Conservation (phyloP, 2,888 invertebrate species). For the Mythimna ferrago region DNA sequence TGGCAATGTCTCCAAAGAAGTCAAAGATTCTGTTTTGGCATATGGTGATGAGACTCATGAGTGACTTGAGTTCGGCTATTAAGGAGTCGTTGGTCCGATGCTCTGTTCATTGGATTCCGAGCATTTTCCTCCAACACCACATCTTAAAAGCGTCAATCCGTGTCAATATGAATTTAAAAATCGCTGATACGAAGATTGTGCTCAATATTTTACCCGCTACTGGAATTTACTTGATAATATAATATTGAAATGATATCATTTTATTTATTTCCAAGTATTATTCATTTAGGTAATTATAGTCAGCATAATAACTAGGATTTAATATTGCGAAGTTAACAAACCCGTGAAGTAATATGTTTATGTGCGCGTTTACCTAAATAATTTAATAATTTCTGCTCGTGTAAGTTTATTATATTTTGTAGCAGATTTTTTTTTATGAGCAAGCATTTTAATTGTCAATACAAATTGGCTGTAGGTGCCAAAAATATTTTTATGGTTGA, state of each 20-base stretch:
- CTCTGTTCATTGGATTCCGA: no score
- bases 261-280: constrained; percentile 16
- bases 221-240: background rate
- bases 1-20: no score
- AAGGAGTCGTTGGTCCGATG: no score
- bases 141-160: no score
- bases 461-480: background rate
- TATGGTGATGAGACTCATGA: no score
- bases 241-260: constrained; percentile 10
- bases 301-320: constrained; percentile 53
- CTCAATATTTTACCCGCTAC: constrained; percentile 3
- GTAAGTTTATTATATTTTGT: background rate
- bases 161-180: background rate
- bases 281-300: constrained; percentile 13
- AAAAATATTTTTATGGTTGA: background rate
- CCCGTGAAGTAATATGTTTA: constrained; percentile 29
- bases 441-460: background rate
- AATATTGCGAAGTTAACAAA: constrained; percentile 22
- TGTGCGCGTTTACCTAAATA: constrained; percentile 39
- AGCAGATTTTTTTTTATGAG: background rate
- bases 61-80: no score
- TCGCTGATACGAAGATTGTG: background rate
- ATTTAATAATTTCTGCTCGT: constrained; percentile 1
- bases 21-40: no score
- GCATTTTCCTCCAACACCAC: no score